Evolutionary conservation across 1,140 invertebrate genomes (phyloP).

Genomic region (Leucophenga varia): DNA sequence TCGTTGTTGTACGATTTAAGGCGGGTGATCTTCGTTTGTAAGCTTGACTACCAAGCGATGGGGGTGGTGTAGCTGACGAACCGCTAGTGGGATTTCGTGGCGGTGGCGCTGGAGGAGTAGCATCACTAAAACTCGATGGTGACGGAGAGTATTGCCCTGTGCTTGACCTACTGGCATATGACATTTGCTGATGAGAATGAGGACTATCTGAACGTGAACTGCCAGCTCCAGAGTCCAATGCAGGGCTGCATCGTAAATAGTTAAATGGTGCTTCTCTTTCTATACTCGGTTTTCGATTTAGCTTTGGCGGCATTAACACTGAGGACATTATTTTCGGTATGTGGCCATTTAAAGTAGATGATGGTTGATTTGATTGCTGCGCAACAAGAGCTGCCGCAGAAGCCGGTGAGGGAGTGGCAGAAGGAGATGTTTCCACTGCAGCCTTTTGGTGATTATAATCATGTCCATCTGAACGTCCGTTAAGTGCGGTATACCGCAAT

Average conservation of each 20-base stretch:
- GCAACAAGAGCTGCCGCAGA: conserved; percentile 21
- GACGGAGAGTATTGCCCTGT: conserved; percentile 68
- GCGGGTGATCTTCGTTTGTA: conserved; percentile 84
- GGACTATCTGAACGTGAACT: conserved; percentile 88
- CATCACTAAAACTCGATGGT: conserved; percentile 63
- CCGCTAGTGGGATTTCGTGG: conserved; percentile 64
- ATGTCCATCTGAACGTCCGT: conserved; percentile 44
- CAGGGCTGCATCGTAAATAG: conserved; percentile 72
- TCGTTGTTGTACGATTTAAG: conserved; percentile 38
- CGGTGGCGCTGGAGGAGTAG: conserved; percentile 72
- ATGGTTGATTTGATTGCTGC: conserved; percentile 6
- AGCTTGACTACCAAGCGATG: conserved; percentile 71
- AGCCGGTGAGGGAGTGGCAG: conserved; percentile 36
- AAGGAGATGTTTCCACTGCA: conserved; percentile 37
- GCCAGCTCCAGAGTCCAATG: conserved; percentile 81
- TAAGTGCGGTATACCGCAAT: conserved; percentile 44
- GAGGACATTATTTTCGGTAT: conserved; percentile 47
- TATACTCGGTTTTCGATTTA: conserved; percentile 83
- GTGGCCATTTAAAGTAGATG: conserved; percentile 34
- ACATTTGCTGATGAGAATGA: conserved; percentile 62
- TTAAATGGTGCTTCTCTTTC: conserved; percentile 74
- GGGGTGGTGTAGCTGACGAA: conserved; percentile 69
- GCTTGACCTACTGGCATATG: conserved; percentile 52
- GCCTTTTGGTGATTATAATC: conserved; percentile 48
- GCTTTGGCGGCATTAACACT: conserved; percentile 67